phyloP scores from a whole-genome alignment of 2,797 vertebrate species.

The Netta rufina region DNA sequence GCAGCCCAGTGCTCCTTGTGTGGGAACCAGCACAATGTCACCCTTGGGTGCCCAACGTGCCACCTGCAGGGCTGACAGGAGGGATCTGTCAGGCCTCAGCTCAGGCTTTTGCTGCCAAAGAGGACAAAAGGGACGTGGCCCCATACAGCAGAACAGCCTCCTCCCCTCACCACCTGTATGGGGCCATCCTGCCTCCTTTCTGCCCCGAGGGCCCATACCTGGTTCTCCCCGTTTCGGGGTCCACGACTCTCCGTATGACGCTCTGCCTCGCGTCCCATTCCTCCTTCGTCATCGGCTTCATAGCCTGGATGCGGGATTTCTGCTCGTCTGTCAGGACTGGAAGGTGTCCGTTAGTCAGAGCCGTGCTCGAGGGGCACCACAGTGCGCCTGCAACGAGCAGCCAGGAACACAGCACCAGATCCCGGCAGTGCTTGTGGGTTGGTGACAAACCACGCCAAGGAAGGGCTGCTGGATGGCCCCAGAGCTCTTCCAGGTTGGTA shows the following conservation, averaged over 20 bases:
- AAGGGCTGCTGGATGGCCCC: not conserved
- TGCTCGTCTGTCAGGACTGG: constrained; percentile 94
- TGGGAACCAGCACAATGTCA: rapidly evolving
- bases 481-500: not conserved
- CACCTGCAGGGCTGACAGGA: not conserved
- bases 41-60: not conserved
- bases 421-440: rapidly evolving
- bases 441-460: rapidly evolving
- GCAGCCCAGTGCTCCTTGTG: not conserved
- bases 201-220: constrained; percentile 78
- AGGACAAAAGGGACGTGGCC: not conserved
- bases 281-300: constrained; percentile 96
- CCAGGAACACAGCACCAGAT: rapidly evolving
- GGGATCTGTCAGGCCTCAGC: not conserved
- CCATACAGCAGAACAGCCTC: not conserved
- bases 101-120: not conserved
- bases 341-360: not conserved
- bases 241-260: constrained; percentile 89
- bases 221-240: constrained; percentile 91
- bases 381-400: rapidly evolving
- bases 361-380: not conserved
- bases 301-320: constrained; percentile 93
- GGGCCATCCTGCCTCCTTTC: too few relatives aligned
- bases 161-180: rapidly evolving
- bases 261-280: constrained; percentile 96